Base-by-base conservation (phyloP, 1,140 invertebrate genomes). In the Hyles euphorbiae region DNA sequence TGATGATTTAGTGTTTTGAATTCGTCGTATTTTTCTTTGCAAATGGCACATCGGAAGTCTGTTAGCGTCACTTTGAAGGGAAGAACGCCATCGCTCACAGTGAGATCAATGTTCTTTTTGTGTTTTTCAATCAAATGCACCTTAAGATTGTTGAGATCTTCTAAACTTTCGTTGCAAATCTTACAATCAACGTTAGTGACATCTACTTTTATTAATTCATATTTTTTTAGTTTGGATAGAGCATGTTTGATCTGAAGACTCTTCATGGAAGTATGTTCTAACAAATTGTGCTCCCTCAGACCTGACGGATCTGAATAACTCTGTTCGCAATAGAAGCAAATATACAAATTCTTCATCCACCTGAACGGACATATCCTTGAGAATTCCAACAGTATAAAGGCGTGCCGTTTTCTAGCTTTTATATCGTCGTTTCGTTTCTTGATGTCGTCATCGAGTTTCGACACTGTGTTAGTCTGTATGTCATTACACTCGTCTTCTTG, bases 1-100 rank as follows among this genome's bases (percentile, higher is more conserved):
- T 91, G 90, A 5, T 83, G 79, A 3, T 88, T 78, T 5, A 90
- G 58, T 40, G 84, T 85, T 60, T 86, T 83, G 48, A 83, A 87
- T 3, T 87, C 89, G 7, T 80, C 70, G 36, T 85, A 80, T 33
- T 77, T 84, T 50, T 85, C 84, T 6, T 81, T 74, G 50, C 90
- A 91, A 0, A 91, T 10, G 0, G 69, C 72, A 52, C 90, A 91
- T 8, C 75, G 62, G 52, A 77, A 83, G 3, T 65, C 68, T n/a
- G 76, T 53, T 65, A 68, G 70, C 1, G 70, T 72, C 6, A 87
- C 52, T 69, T 69, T 84, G 49, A 88, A 88, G 4, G 86, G 86
- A 0, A 88, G 55, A 7, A 87, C 58, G 0, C 80, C 86, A 44
- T 81, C 78, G 6, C 63, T 68, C 0, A 61, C 65, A 62, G 77